Evolutionary conservation across 2,113 vertebrate genomes (phyloP).

Genomic region (Corythoichthys intestinalis): DNA sequence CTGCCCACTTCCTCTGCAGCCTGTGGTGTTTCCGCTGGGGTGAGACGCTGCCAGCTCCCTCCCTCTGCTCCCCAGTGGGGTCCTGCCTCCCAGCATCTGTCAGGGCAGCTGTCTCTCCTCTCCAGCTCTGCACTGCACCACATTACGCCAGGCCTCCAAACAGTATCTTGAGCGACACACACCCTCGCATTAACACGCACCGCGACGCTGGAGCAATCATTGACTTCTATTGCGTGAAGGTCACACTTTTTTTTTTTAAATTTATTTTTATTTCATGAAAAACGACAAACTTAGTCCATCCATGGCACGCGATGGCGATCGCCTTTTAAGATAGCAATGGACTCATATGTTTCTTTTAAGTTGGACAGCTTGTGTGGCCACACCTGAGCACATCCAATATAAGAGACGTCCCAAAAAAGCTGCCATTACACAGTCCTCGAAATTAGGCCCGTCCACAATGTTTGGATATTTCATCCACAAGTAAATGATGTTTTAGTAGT

Average conservation of each 20-base stretch:
- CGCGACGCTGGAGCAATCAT: conserved; percentile 30
- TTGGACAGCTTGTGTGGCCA: neutral
- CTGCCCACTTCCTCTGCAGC: conserved; percentile 80
- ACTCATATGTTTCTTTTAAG: neutral
- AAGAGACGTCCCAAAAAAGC: too few relatives aligned
- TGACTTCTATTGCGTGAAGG: conserved; percentile 22
- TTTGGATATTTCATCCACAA: too few relatives aligned
- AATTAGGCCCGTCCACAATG: too few relatives aligned
- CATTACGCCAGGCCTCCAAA: conserved; percentile 14
- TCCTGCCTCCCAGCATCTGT: conserved; percentile 82
- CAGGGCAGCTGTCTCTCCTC: conserved; percentile 80
- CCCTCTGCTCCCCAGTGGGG: conserved; percentile 79
- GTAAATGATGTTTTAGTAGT: too few relatives aligned
- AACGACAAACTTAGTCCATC: conserved; percentile 11
- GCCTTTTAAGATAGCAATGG: neutral
- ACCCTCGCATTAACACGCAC: conserved; percentile 39
- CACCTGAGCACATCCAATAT: too few relatives aligned
- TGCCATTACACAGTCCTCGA: too few relatives aligned
- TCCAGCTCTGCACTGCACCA: conserved; percentile 46
- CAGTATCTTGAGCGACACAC: conserved; percentile 44
- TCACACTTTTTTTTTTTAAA: conserved; percentile 22
- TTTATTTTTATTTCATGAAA: conserved; percentile 6
- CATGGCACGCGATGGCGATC: conserved; percentile 1
- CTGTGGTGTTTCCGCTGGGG: conserved; percentile 80
- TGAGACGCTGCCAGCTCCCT: conserved; percentile 76